Conservation (phyloP, 2,113 vertebrate species). For the Prochilodus magdalenae region DNA sequence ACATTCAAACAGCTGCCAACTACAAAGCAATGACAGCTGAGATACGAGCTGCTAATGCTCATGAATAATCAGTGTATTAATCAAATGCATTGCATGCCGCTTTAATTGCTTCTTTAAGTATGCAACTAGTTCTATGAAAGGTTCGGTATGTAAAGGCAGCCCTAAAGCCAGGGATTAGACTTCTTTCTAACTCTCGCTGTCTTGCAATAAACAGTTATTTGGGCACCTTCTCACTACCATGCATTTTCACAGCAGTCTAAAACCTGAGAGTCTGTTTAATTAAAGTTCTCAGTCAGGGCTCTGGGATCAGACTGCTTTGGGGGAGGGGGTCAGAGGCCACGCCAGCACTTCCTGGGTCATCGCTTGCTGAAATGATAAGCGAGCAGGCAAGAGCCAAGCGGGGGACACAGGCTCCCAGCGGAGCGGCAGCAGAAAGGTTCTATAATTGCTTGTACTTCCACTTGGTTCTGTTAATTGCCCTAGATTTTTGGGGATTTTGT, state of each 20-base stretch:
- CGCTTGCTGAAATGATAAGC: slow-evolving; percentile 17
- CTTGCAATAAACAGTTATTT: slow-evolving; percentile 44
- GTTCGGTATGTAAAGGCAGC: neutral
- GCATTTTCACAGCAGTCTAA: slow-evolving; percentile 25
- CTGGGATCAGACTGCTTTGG: slow-evolving; percentile 15
- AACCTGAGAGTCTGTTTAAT: slow-evolving; percentile 49
- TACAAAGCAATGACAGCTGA: too few species aligned
- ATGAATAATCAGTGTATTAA: too few species aligned
- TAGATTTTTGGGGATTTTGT: slow-evolving; percentile 45
- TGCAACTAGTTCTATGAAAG: too few species aligned
- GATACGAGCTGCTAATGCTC: too few species aligned
- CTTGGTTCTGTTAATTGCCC: slow-evolving; percentile 50
- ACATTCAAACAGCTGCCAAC: too few species aligned
- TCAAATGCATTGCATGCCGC: too few species aligned
- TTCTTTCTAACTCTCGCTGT: slow-evolving; percentile 15
- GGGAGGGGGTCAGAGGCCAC: slow-evolving; percentile 27
- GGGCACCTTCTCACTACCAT: slow-evolving; percentile 26
- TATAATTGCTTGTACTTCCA: slow-evolving; percentile 44
- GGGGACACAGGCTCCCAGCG: neutral
- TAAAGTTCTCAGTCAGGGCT: slow-evolving; percentile 40
- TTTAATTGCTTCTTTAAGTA: too few species aligned
- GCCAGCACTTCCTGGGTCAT: slow-evolving; percentile 40
- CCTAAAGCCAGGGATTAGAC: neutral
- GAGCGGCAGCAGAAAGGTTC: slow-evolving; percentile 14
- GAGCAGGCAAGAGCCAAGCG: neutral